A percentile compares a stretch with the other conserved stretches of the same genome.
Evolutionary conservation across 2,797 vertebrate species (phyloP).

Genomic region (Bradypodion pumilum): DNA sequence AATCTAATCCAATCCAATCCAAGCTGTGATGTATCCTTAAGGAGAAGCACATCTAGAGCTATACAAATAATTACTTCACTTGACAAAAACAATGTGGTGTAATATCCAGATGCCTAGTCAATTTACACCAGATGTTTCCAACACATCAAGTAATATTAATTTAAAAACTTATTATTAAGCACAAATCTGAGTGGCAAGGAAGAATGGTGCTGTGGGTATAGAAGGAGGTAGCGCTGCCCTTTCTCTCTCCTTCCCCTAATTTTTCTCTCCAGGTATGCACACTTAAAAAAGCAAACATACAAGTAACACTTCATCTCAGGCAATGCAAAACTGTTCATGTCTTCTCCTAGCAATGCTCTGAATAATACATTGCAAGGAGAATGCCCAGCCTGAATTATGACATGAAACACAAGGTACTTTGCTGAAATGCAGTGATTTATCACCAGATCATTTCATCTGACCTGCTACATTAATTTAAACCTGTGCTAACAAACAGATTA

Average conservation of each 20-base stretch:
- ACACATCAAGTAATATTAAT: not conserved
- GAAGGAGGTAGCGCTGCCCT: not conserved
- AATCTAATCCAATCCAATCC: too few species aligned
- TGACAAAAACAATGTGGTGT: not conserved
- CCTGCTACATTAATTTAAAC: constrained; percentile 21
- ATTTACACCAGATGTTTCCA: too few species aligned
- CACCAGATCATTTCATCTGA: constrained; percentile 34
- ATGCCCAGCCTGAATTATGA: not conserved
- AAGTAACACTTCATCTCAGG: not conserved
- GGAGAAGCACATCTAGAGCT: not conserved
- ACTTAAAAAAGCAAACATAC: constrained; percentile 1
- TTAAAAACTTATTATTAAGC: too few species aligned
- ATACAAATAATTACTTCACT: not conserved
- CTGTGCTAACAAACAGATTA: not conserved
- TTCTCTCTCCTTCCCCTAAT: too few species aligned
- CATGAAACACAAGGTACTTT: not conserved
- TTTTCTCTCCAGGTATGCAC: not conserved
- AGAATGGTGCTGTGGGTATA: too few species aligned
- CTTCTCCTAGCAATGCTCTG: not conserved
- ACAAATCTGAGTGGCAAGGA: too few species aligned
- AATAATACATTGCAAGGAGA: constrained; percentile 26
- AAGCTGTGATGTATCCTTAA: not conserved
- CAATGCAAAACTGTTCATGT: not conserved
- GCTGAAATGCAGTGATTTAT: constrained; percentile 12
- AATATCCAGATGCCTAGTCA: too few species aligned